Base-by-base conservation (phyloP, 2,113 vertebrate genomes). In the Pollachius pollachius region DNA sequence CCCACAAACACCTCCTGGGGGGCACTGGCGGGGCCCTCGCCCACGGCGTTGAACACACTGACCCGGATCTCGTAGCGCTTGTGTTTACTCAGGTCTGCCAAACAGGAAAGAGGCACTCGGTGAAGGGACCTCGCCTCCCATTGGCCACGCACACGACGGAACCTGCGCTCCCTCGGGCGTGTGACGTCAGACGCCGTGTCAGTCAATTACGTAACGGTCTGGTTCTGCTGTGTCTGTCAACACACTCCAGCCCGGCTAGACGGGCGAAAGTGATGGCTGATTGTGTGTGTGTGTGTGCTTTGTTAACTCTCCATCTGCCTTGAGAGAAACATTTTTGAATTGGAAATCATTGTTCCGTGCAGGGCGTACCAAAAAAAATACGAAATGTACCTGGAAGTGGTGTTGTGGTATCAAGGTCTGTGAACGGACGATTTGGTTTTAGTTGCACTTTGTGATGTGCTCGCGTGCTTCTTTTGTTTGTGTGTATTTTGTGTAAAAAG, bases 1-100 rank as follows among this genome's bases (percentile, higher is more conserved):
- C 97, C 97, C 0, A 99, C 97, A 0, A 99, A 99, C 77, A 99
- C 97, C 84, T 99, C 97, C 72, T 98, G 94, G 0, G 97, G 97
- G 0, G 95, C 68, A 65, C 95, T 98, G 84, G 88, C 85, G 15
- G 97, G 97, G 0, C 96, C 96, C 76, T 99, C 97, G 0, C 97
- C 97, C 79, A 94, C 96, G 0, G 96, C 94, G 0, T 98, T 99
- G 91, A 94, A 99, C 27, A 98, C 94, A 0, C 94, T 98, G 94
- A 98, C 93, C 25, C 95, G 93, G 75, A 99, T 95, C 89, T 99
- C 97, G 0, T 98, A 99, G 69, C 97, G 95, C 76, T 93, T 94
- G 89, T 98, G 96, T 81, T 97, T 97, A 87, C 87, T 96, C 56
- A 99, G 90, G 84, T 96, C 97, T 98, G 87, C 0, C 78, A 79